phyloP scores from a whole-genome alignment of 2,888 invertebrate genomes.

The Odontomyia ornata region DNA sequence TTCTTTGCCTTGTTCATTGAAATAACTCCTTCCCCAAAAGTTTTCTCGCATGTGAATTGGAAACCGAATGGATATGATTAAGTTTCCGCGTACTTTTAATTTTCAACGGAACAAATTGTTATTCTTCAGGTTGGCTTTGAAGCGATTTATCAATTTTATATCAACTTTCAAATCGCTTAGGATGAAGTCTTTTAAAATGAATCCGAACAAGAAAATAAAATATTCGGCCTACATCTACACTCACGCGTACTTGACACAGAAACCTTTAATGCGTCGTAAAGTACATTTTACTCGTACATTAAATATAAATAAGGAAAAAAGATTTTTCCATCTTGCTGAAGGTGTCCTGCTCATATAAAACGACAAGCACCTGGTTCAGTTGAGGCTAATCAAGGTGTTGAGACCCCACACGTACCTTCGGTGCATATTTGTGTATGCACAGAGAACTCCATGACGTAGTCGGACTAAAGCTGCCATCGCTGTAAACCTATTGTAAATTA shows the following conservation, averaged over 20 bases:
- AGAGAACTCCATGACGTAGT: background rate
- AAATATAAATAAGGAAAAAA: slow-evolving; percentile 5
- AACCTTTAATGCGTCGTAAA: slow-evolving; percentile 1
- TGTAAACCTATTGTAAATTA: background rate
- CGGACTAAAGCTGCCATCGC: background rate
- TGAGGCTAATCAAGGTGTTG: slow-evolving; percentile 20
- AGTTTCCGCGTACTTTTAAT: no score
- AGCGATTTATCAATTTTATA: no score
- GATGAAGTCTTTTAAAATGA: background rate
- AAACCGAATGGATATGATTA: no score
- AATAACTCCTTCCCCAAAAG: no score
- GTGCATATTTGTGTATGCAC: background rate
- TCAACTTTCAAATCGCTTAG: no score
- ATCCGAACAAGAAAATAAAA: background rate
- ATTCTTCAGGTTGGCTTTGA: no score
- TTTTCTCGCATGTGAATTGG: no score
- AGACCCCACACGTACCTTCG: slow-evolving; percentile 24
- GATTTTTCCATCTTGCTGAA: background rate
- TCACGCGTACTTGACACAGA: slow-evolving; percentile 29
- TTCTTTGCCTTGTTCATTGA: no score
- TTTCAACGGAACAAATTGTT: no score
- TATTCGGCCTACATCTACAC: background rate
- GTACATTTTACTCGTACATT: background rate
- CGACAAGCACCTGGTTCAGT: slow-evolving; percentile 23
- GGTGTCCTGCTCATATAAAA: slow-evolving; percentile 12